A percentile compares a stretch with the other conserved stretches of the same genome.
Evolutionary conservation across 2,113 vertebrate genomes (phyloP).

Genomic region (Plecotus auritus): DNA sequence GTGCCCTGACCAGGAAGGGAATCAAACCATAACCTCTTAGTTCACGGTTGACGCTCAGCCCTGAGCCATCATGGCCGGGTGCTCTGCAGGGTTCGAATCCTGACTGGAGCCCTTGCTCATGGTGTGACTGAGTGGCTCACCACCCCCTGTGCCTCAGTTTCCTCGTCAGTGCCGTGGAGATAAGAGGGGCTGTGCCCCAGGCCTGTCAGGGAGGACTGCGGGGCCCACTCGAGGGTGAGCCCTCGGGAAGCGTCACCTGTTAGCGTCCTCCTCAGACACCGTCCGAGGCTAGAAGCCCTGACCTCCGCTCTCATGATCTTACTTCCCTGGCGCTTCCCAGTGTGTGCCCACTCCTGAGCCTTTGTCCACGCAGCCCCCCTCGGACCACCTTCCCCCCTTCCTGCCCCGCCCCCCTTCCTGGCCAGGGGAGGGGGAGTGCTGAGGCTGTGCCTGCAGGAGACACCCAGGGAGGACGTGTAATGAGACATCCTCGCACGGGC

Average conservation of each 20-base stretch:
- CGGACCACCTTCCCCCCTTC: background rate
- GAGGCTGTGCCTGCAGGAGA: background rate
- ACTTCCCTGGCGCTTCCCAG: background rate
- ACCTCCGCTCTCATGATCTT: background rate
- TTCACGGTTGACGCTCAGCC: no score
- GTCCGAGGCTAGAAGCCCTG: background rate
- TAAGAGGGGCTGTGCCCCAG: background rate
- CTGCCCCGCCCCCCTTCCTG: background rate
- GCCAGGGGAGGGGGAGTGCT: background rate
- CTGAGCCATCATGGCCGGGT: background rate
- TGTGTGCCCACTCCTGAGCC: background rate
- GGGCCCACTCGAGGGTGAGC: background rate
- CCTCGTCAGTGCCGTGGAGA: background rate
- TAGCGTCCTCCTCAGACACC: background rate
- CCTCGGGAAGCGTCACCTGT: background rate
- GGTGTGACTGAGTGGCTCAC: background rate
- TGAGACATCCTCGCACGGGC: background rate
- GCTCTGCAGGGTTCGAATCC: background rate
- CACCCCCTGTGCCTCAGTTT: background rate
- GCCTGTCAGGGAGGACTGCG: background rate
- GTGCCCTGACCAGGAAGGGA: no score
- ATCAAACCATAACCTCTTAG: no score
- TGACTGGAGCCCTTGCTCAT: background rate
- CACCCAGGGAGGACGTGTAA: background rate
- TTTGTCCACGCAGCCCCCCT: background rate